Evolutionary conservation across 2,113 vertebrate species (phyloP), one percentile per base, ranked within the genome.

Genomic region (Pluvianellus socialis): DNA sequence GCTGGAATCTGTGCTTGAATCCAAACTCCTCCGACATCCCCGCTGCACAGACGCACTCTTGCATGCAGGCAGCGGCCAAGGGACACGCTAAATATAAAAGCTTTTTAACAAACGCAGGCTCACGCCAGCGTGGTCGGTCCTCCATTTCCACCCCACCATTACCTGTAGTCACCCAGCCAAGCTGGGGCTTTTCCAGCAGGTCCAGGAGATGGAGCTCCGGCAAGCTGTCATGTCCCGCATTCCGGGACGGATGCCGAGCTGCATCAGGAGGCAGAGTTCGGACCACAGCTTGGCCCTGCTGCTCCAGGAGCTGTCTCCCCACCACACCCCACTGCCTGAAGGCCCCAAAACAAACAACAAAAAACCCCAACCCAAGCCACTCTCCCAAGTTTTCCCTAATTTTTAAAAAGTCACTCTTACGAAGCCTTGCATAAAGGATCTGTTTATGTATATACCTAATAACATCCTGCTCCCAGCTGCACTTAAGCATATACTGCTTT

Each of bases 41-140:
- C 55, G 1, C 32, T 5, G 30, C 6, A 0, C 84, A 30, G 50
- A 42, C 1, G 3, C 30, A 18, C 3, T 0, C 55, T 24, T 1
- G 3, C 14, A 0, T 16, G 42, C 65, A 8, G 20, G 49, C 20
- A 12, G 5, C 45, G 35, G 45, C 35, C 79, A 21, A n/a, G 26
- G 28, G 35, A 53, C 58, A 35, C 6, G 0, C 7, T 14, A 44
- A 61, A 42, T 6, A 12, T 0, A 2, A 74, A 61, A 53, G 16
- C 59, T 52, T 33, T 33, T 17, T 7, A 6, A 23, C 16, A 53
- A 63, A 55, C 2, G 1, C 1, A 3, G 55, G 35, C 35, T 62
- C 40, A 23, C 16, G 7, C 4, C 71, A 75, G n/a, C 3, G 0
- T 4, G 27, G 26, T 59, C 1, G 0, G 5, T 11, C 12, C 52